phyloP scores from a whole-genome alignment of 2,797 vertebrate genomes.

The Nyctalus aviator region DNA sequence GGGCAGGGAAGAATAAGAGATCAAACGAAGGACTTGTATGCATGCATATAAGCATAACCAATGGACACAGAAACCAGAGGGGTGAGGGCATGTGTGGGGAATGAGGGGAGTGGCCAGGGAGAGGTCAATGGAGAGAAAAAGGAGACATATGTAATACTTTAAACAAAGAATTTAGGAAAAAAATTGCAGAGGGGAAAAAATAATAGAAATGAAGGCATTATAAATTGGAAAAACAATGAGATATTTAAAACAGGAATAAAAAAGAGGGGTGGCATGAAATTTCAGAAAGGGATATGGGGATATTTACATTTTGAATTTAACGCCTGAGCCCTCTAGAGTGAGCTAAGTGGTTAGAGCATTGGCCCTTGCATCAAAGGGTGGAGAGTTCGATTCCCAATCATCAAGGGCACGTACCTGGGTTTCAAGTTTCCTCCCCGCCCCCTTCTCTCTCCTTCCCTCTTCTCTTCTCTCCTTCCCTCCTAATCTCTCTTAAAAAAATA shows the following conservation, averaged over 20 bases:
- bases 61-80: too few relatives aligned
- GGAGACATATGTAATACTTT: too few relatives aligned
- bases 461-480: too few relatives aligned
- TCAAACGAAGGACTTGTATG: too few relatives aligned
- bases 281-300: not conserved
- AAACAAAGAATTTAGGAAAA: too few relatives aligned
- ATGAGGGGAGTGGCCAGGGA: too few relatives aligned
- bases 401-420: not conserved
- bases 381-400: not conserved
- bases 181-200: not conserved
- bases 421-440: not conserved
- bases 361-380: not conserved
- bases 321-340: not conserved
- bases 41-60: too few relatives aligned
- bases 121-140: too few relatives aligned
- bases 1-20: rapidly evolving
- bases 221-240: not conserved
- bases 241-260: not conserved
- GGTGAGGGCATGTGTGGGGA: too few relatives aligned
- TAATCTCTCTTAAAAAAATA: not conserved
- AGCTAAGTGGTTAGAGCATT: not conserved
- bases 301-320: constrained; percentile 17
- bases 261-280: not conserved
- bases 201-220: not conserved
- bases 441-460: too few relatives aligned